Base-by-base conservation (phyloP, 30 jellyfish, hydroid and myxozoan genomes). In the Morbakka virulenta region DNA sequence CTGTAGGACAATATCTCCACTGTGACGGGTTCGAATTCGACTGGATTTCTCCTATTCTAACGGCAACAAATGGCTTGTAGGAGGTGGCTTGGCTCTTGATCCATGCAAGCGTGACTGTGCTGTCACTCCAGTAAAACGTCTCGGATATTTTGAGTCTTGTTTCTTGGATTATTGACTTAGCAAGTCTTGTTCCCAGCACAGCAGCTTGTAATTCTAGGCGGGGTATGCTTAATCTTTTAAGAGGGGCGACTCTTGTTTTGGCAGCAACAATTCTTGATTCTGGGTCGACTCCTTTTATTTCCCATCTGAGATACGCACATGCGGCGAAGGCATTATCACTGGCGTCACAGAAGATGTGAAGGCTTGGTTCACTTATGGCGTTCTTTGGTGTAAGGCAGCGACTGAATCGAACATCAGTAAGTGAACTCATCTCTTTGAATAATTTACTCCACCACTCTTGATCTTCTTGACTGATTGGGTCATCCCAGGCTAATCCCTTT, bases 31-130 rank as follows among this genome's bases (percentile, higher is more conserved):
- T 35, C 4, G 87, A 61, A 17, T 28, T 23, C 31, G 33, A 68
- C 29, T 78, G 89, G 47, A 63, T 63, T 28, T 61, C 71, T 78
- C 66, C 74, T 36, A 78, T 73, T 63, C 89, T 64, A 73, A 64
- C 48, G 13, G 83, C 81, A 64, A 78, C 74, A 76, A 64, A 78
- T 47, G 83, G 73, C 28, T 78, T 78, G 29, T 35, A 30, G 14
- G 77, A 17, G 48, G 80, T 29, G 28, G 51, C 34, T 51, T 50
- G 35, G 23, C 0, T 57, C 57, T 57, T 24, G 29, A 0, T 74
- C 67, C 47, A 20, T 20, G 80, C 76, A 24, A 29, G 23, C 2
- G 12, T 76, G 0, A 72, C 50, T 41, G 47, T 47, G n/a, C 33
- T 28, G 21, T 50, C 48, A 26, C 41, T 3, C 4, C 41, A 35